Evolutionary conservation across 2,113 vertebrate species (phyloP), one percentile per base, ranked within the genome.

Genomic region (Climacteris rufus): DNA sequence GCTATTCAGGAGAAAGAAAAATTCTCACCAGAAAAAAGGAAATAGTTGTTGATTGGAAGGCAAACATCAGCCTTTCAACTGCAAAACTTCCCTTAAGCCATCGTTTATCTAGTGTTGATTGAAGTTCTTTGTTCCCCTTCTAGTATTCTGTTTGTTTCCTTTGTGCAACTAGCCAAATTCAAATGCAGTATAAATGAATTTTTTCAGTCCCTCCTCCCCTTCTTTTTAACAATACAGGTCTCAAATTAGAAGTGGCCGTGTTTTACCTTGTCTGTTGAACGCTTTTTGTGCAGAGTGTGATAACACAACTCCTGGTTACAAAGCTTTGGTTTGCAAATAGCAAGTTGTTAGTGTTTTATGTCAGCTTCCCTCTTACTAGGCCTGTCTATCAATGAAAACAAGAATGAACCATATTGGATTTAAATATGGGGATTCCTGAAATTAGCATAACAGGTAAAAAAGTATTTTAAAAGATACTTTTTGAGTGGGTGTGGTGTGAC

Each of bases 241-340:
- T 85, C 25, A 63, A 12, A 74, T 74, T 40, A 27, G 40, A 76
- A 72, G 45, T 72, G 52, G 25, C 14, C 15, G 8, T 25, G 21
- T 88, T 76, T 84, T 49, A 33, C 47, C 74, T 60, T 71, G 40
- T 31, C 28, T 82, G 5, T 74, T 72, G 76, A 72, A 33, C 27
- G 2, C 31, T 24, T 75, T 78, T 60, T 74, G 39, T 54, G 68
- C 8, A 7, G 7, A 30, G n/a, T 53, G 35, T 3, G 1, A 0
- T 63, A 33, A 54, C 0, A 3, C 8, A 3, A 10, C 39, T 76
- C 28, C 50, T 4, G 4, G 4, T 57, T 45, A 13, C 0, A 0
- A 65, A 81, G 54, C 50, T n/a, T 63, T 33, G 23, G 22, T 3
- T 4, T 83, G 45, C 22, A 86, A 85, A n/a, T 45, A 49, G 63